Base-by-base conservation (phyloP, 2,888 invertebrate species). In the Hyalella azteca region DNA sequence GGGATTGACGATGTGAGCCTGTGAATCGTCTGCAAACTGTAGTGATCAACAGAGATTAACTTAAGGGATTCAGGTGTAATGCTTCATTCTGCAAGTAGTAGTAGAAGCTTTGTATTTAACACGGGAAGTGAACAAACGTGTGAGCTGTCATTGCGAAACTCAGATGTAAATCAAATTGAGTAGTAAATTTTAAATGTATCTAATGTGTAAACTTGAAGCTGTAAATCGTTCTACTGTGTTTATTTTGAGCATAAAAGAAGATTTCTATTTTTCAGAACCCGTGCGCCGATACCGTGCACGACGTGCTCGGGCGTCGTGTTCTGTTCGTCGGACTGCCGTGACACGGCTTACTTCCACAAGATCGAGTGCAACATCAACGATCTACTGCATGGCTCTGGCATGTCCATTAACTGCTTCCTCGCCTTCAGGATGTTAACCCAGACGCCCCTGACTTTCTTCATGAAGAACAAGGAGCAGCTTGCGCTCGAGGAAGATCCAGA, bases 341-440 rank as follows among this genome's bases (percentile, higher is more conserved):
- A 85, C 32, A 78, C 79, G 29, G 85, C 86, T n/a, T 85, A 84
- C 50, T 86, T 86, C 81, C 87, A 87, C 82, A 82, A 82, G 48
- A 82, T 85, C 59, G 86, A 87, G 83, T 87, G 87, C 78, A 32
- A 80, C 76, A 85, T 86, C 79, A 82, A 85, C 41, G 86, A 86
- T 78, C 81, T 86, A 49, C 84, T 87, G 29, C 80, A 84, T 41
- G 85, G 85, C 60, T 84, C 86, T 32, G 86, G 86, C 76, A 86
- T 86, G 81, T 86, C 86, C 78, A 85, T 86, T 78, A 86, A 86
- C 78, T 86, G 86, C 81, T 86, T 85, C 81, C 85, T 87, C 81
- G 86, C 87, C 36, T 77, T 86, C 26, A 85, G 86, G 19, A 83
- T 86, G 4, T 79, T 86, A 45, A 85, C 86, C 36, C 82, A 84